Percentiles rank a stretch among this genome's conserved stretches.
Evolutionary conservation across 1,140 invertebrate species (phyloP).

Genomic region (Harlomillsia oculata): DNA sequence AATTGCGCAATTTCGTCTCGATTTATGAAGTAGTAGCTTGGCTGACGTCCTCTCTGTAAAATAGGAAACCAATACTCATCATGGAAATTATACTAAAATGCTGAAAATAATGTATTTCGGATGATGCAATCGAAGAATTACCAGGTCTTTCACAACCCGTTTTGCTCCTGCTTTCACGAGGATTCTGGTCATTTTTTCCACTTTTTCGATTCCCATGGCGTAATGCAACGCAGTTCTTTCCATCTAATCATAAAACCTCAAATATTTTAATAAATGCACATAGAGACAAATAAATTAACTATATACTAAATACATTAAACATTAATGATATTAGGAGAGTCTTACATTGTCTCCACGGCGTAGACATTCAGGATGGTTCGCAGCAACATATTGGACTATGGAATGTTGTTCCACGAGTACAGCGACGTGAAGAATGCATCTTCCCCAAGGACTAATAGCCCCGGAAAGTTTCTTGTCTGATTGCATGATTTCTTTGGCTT

Average conservation of each 20-base stretch:
- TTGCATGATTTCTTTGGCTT: slow-evolving; percentile 50
- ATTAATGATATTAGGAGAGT: not conserved
- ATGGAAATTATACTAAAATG: not conserved
- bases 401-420: slow-evolving; percentile 67
- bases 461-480: slow-evolving; percentile 50
- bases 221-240: slow-evolving; percentile 77
- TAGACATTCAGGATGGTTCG: slow-evolving; percentile 59
- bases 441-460: slow-evolving; percentile 57
- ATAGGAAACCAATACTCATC: not conserved
- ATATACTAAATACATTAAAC: not conserved
- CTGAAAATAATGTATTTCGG: not conserved
- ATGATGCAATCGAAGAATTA: slow-evolving; percentile 37
- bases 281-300: not conserved
- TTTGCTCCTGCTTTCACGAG: slow-evolving; percentile 58
- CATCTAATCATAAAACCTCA: slow-evolving; percentile 49
- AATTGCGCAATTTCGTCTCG: slow-evolving; percentile 71
- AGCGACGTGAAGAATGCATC: slow-evolving; percentile 68
- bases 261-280: too few relatives aligned
- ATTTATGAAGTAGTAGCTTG: slow-evolving; percentile 86
- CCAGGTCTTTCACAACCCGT: slow-evolving; percentile 68
- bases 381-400: slow-evolving; percentile 61
- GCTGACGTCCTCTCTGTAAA: slow-evolving; percentile 54
- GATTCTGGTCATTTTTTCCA: slow-evolving; percentile 64
- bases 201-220: slow-evolving; percentile 74
- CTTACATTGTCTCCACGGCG: slow-evolving; percentile 72